A percentile compares a stretch with the other conserved stretches of the same genome.
phyloP scores from a whole-genome alignment of 2,113 vertebrate genomes.

The Sakesphorus luctuosus region DNA sequence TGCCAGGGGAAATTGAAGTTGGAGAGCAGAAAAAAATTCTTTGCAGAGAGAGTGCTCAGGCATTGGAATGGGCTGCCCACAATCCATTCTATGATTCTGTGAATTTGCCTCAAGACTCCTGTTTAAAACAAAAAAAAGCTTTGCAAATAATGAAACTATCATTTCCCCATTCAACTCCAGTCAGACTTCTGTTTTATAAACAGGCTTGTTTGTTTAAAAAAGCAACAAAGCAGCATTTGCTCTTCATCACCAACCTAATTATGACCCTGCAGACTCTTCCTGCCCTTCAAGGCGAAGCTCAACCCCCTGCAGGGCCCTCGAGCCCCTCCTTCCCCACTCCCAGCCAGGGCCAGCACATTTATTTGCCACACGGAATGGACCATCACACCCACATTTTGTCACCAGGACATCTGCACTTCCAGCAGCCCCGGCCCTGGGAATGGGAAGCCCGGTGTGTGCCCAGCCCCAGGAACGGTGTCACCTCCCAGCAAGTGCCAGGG shows the following conservation, averaged over 20 bases:
- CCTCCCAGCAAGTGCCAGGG: neutral
- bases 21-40: no score
- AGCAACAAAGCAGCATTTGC: neutral
- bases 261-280: neutral
- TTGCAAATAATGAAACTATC: neutral
- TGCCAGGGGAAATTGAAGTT: no score
- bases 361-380: neutral
- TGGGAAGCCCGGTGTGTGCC: neutral
- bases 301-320: neutral
- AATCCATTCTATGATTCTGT: no score
- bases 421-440: neutral
- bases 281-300: neutral
- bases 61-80: no score
- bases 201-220: neutral
- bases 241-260: neutral
- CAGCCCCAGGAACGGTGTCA: neutral
- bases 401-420: neutral
- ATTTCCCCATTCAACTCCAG: neutral
- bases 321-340: neutral
- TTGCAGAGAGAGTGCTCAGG: no score
- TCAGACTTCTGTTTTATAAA: neutral
- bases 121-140: neutral
- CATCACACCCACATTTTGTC: neutral
- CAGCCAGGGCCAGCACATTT: neutral
- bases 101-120: neutral